Evolutionary conservation across 2,888 invertebrate genomes (phyloP).

Genomic region (Metalampra italica): DNA sequence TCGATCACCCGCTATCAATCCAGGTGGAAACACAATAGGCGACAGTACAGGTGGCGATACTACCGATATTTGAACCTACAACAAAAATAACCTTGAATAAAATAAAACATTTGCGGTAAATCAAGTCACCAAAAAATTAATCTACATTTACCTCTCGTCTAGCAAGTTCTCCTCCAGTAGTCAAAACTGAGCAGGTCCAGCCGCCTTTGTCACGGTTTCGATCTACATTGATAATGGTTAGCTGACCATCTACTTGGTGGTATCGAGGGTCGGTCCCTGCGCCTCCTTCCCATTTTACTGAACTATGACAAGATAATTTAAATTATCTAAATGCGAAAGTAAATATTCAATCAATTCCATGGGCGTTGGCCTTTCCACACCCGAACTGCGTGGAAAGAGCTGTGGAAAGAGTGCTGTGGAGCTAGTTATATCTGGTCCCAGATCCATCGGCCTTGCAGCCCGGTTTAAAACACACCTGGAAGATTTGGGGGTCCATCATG

Average conservation of each 20-base stretch:
- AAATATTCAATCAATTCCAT: too few species aligned
- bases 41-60: constrained; percentile 89
- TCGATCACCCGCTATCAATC: constrained; percentile 86
- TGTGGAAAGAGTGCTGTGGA: too few species aligned
- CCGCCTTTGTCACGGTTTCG: constrained; percentile 84
- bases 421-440: too few species aligned
- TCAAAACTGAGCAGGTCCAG: constrained; percentile 88
- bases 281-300: constrained; percentile 83
- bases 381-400: too few species aligned
- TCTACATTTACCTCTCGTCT: constrained; percentile 81
- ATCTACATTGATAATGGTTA: constrained; percentile 81
- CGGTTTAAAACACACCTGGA: too few species aligned
- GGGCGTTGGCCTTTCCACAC: too few species aligned
- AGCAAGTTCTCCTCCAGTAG: constrained; percentile 86
- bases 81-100: too few species aligned
- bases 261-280: constrained; percentile 70
- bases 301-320: constrained; percentile 37
- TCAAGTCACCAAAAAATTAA: constrained; percentile 4
- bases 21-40: constrained; percentile 89
- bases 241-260: constrained; percentile 75
- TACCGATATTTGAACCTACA: constrained; percentile 64
- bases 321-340: too few species aligned
- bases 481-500: neutral
- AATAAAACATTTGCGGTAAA: too few species aligned
- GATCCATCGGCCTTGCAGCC: too few species aligned